phyloP scores from a whole-genome alignment of 2,113 vertebrate genomes.

The Grallaria varia region DNA sequence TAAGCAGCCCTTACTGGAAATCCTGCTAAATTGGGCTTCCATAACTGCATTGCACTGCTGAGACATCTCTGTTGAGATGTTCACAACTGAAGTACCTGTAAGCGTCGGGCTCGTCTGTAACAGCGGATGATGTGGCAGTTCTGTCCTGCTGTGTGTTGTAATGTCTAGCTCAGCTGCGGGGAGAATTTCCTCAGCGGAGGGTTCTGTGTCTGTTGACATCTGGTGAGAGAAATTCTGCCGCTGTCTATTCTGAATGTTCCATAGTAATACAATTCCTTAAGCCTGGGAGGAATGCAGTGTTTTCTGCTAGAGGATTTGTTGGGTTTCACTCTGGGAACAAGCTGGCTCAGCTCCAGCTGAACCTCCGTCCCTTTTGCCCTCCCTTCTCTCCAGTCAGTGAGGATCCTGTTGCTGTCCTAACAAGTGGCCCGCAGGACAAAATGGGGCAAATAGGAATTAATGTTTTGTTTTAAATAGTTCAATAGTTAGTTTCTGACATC shows the following conservation, averaged over 20 bases:
- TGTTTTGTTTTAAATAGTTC: background rate
- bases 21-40: background rate
- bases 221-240: background rate
- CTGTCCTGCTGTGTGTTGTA: background rate
- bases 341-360: background rate
- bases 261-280: background rate
- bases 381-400: background rate
- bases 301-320: background rate
- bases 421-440: background rate
- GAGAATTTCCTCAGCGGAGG: background rate
- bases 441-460: background rate
- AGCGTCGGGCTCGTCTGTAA: fast-evolving
- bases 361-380: fast-evolving
- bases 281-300: background rate
- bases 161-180: background rate
- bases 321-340: background rate
- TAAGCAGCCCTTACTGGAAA: background rate
- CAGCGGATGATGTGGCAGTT: background rate
- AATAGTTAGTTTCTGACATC: background rate
- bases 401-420: background rate
- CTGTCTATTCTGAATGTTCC: background rate
- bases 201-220: background rate
- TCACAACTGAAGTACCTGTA: background rate
- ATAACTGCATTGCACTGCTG: background rate
- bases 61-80: fast-evolving